Evolutionary conservation across 2,888 invertebrate genomes (phyloP), one percentile per base, ranked within the genome.

Genomic region (Calephelis perditalis): DNA sequence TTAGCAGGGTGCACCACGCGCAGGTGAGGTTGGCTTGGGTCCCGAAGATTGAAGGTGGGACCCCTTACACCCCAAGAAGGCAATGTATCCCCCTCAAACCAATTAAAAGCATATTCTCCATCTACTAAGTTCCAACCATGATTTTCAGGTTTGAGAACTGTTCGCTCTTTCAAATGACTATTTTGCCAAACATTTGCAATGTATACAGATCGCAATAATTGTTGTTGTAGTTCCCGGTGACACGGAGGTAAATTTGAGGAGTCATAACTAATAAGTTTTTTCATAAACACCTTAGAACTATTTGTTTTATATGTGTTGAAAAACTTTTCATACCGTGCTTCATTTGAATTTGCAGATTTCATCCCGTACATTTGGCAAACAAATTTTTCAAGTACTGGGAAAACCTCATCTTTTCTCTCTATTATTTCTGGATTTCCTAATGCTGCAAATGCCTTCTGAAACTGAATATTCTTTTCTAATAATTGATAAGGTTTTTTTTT

Each of bases 391-490:
- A 56, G 56, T 56, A 56, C 40, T 8, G 40, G 12, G 12, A 56
- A 56, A 15, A 43, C 12, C 10, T 56, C 43, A n/a, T 56, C 15
- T 56, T 56, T 43, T 9, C 37, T 56, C 56, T 43, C 56, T 56
- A 56, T 37, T 56, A 43, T 56, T 56, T 56, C 56, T 15, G 43
- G 7, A 56, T 12, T 57, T 57, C 46, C 57, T 45, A 57, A 45
- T 35, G 57, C 56, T 56, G 56, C 40, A 56, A 56, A 56, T 56
- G 56, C 56, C 9, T 56, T 56, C 12, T 43, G 56, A 56, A n/a
- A 40, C 6, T 46, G 12, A 46, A 15, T 15, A 15, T 15, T 15
- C 15, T 15, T 15, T 15, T 15, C 15, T 15, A 15, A 15, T 15
- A 15, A 15, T 15, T 15, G 15, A 15, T 15, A 15, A 15, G 15